A percentile compares a stretch with the other conserved stretches of the same genome.
Evolutionary conservation across 2,888 invertebrate species (phyloP).

Genomic region (Andrena flavipes): DNA sequence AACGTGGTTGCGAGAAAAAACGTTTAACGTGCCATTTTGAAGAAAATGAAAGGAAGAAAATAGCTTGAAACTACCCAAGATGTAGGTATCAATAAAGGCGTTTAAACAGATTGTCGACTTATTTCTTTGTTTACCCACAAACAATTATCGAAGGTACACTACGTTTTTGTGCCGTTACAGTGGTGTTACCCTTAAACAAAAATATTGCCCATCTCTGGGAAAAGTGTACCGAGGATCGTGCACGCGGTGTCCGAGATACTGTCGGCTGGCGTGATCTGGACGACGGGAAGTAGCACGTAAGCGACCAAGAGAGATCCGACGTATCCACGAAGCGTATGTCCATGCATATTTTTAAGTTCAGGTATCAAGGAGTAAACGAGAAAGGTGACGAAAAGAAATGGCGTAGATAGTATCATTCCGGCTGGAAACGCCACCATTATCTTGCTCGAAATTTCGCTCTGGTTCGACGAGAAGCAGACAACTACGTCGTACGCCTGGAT

Average conservation of each 20-base stretch:
- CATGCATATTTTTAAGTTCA: slow-evolving; percentile 81
- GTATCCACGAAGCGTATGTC: slow-evolving; percentile 79
- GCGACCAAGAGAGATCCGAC: slow-evolving; percentile 75
- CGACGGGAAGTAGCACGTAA: slow-evolving; percentile 72
- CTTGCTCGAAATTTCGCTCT: not conserved
- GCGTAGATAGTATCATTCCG: slow-evolving; percentile 78
- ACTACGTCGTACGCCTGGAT: slow-evolving; percentile 53
- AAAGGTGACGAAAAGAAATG: slow-evolving; percentile 80
- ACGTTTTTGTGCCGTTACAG: too few relatives aligned
- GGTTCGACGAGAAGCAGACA: slow-evolving; percentile 60
- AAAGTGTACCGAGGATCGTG: slow-evolving; percentile 67
- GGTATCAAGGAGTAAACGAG: slow-evolving; percentile 79
- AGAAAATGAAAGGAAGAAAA: too few relatives aligned
- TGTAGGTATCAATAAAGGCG: too few relatives aligned
- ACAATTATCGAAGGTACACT: too few relatives aligned
- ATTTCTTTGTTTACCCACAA: too few relatives aligned
- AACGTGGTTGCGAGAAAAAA: too few relatives aligned
- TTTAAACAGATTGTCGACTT: too few relatives aligned
- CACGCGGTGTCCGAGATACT: slow-evolving; percentile 64
- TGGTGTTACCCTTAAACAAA: too few relatives aligned
- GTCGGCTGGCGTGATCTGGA: slow-evolving; percentile 57
- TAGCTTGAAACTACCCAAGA: too few relatives aligned
- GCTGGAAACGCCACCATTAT: slow-evolving; percentile 52
- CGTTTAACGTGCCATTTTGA: too few relatives aligned
- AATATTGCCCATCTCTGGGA: not conserved